Conservation (phyloP, 23 tunicate genomes). For the Oikopleura vanhoeffeni region DNA sequence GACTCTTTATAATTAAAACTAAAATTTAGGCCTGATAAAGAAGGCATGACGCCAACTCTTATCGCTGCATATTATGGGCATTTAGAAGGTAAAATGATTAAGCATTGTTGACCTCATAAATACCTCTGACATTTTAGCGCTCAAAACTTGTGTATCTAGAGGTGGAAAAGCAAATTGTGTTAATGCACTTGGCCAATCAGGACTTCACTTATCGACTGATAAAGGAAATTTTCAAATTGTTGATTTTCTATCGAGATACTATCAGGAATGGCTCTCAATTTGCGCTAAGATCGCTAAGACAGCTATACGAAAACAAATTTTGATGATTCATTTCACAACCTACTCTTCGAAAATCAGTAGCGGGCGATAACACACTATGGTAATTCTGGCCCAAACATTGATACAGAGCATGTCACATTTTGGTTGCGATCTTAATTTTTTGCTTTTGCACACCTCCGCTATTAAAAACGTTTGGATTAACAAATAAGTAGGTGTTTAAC, state of each 20-base stretch:
- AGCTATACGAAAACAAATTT: too few relatives aligned
- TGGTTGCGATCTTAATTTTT: too few relatives aligned
- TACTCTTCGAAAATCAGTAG: too few relatives aligned
- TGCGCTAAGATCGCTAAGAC: too few relatives aligned
- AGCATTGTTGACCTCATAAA: neutral
- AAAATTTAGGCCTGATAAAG: neutral
- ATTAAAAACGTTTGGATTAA: too few relatives aligned
- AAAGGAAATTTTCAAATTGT: neutral
- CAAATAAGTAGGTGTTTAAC: too few relatives aligned
- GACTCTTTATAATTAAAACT: neutral
- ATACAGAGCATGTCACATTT: too few relatives aligned
- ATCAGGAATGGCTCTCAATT: neutral
- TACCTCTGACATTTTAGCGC: neutral
- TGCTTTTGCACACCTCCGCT: too few relatives aligned
- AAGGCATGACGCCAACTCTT: slow-evolving; percentile 14
- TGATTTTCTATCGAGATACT: neutral
- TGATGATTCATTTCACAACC: too few relatives aligned
- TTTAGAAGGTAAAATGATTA: neutral
- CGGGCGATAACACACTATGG: too few relatives aligned
- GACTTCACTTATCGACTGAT: slow-evolving; percentile 7
- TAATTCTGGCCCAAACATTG: too few relatives aligned
- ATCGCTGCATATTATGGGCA: neutral
- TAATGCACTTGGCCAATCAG: neutral
- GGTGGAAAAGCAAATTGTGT: neutral
- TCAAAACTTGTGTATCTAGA: neutral